Percentiles rank a stretch among this genome's conserved stretches.
phyloP scores from a whole-genome alignment of 2,797 vertebrate genomes.

The Helostoma temminkii region DNA sequence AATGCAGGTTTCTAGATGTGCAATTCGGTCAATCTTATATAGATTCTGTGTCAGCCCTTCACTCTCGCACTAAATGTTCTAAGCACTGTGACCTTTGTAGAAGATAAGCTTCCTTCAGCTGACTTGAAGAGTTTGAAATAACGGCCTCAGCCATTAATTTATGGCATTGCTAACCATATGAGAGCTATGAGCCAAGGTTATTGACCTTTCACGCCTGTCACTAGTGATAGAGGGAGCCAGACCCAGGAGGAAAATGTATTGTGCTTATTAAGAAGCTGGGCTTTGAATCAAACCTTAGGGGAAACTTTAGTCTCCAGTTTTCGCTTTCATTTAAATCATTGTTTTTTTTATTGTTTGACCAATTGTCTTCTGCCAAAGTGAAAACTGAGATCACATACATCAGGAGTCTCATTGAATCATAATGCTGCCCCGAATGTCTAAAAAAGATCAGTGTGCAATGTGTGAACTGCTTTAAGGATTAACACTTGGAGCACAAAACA shows the following conservation, averaged over 20 bases:
- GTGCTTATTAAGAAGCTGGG: slow-evolving; percentile 74
- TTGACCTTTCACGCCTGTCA: slow-evolving; percentile 87
- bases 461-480: slow-evolving; percentile 64
- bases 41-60: slow-evolving; percentile 63
- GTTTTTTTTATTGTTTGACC: slow-evolving; percentile 50
- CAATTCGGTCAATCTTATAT: slow-evolving; percentile 54
- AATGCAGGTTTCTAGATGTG: slow-evolving; percentile 31
- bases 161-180: slow-evolving; percentile 83
- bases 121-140: slow-evolving; percentile 81
- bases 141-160: slow-evolving; percentile 79
- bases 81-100: slow-evolving; percentile 81
- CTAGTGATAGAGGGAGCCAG: slow-evolving; percentile 76
- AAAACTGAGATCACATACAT: slow-evolving; percentile 40
- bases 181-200: slow-evolving; percentile 83
- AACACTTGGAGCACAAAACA: slow-evolving; percentile 59
- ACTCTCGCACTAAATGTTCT: slow-evolving; percentile 77
- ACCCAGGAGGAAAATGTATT: slow-evolving; percentile 74
- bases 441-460: slow-evolving; percentile 48
- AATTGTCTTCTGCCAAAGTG: slow-evolving; percentile 52
- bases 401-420: slow-evolving; percentile 41
- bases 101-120: slow-evolving; percentile 77
- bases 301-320: slow-evolving; percentile 58
- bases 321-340: slow-evolving; percentile 63
- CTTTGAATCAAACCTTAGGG: slow-evolving; percentile 64
- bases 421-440: slow-evolving; percentile 20